Percentiles rank a stretch among this genome's conserved stretches.
These are phyloP conservation scores for Chymomyza fuscimana DNA, from an alignment of 2,888 invertebrate genomes.

Conservation along the genomic window DNA sequence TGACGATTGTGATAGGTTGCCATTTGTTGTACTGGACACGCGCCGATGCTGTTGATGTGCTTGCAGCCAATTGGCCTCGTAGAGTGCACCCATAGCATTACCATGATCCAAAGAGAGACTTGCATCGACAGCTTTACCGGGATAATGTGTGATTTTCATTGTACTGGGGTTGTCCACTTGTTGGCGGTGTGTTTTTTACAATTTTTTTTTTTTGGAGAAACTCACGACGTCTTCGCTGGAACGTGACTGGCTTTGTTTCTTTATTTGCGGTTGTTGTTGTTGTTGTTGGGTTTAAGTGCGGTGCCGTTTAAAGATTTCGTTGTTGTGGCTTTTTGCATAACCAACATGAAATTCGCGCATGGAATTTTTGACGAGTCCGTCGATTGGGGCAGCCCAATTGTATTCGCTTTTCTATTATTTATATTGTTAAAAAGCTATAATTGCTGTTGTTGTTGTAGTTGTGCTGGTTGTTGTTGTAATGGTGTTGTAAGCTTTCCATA, in stretches of 20 bases:
- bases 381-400: conserved; percentile 44
- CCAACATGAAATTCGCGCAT: conserved; percentile 58
- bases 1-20: conserved; percentile 5
- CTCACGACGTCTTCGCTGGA: conserved; percentile 8
- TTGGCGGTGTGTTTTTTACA: conserved; percentile 29
- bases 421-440: conserved; percentile 47
- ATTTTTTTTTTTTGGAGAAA: conserved; percentile 14
- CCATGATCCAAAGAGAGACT: conserved; percentile 86
- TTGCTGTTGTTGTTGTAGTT: conserved; percentile 13
- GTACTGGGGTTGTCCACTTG: conserved; percentile 27
- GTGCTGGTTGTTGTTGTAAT: conserved; percentile 18
- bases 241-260: conserved; percentile 57
- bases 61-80: conserved; percentile 92
- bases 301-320: conserved; percentile 22
- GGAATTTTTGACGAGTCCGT: conserved; percentile 68
- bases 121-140: conserved; percentile 88
- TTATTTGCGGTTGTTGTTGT: conserved; percentile 23
- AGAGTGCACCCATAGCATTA: conserved; percentile 87
- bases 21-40: neutral
- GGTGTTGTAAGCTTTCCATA: conserved; percentile 58
- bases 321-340: conserved; percentile 59
- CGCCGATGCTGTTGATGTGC: conserved; percentile 79
- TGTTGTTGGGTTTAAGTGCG: conserved; percentile 30
- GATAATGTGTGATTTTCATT: conserved; percentile 92
- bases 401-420: conserved; percentile 63